Conservation (phyloP, 2,113 vertebrate species). For the Piaya cayana region DNA sequence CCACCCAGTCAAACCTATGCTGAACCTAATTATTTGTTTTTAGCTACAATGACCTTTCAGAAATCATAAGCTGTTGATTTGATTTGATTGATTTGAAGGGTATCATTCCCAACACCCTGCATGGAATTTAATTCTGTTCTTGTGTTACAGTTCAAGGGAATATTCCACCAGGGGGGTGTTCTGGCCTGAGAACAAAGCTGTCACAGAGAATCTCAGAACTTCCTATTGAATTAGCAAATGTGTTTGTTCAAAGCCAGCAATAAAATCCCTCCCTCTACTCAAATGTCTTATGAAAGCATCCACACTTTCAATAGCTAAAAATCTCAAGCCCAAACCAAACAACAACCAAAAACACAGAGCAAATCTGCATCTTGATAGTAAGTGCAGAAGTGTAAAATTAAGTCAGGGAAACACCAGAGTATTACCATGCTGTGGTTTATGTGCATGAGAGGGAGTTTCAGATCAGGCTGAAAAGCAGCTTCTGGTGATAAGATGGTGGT, state of each 20-base stretch:
- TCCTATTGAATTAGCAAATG: neutral
- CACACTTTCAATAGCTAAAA: neutral
- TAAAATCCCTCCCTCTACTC: neutral
- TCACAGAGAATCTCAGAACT: neutral
- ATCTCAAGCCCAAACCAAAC: neutral
- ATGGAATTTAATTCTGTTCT: conserved; percentile 11
- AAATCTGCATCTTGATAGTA: neutral
- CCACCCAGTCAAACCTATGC: neutral
- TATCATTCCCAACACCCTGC: neutral
- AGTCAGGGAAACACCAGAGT: neutral
- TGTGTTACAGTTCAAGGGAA: neutral
- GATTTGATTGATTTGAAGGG: neutral
- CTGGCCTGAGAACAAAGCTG: conserved; percentile 10
- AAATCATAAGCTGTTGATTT: conserved; percentile 9
- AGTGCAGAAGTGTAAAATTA: neutral
- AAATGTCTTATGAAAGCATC: neutral
- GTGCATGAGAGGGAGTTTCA: neutral
- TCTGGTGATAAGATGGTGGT: neutral
- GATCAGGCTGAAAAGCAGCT: neutral
- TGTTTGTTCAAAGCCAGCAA: neutral
- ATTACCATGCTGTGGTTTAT: neutral
- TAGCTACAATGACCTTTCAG: neutral
- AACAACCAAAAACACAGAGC: neutral
- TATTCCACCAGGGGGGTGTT: conserved; percentile 2
- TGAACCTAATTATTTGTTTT: neutral